Evolutionary conservation across 2,113 vertebrate genomes (phyloP), one percentile per base, ranked within the genome.

Genomic region (Myiagra hebetior): DNA sequence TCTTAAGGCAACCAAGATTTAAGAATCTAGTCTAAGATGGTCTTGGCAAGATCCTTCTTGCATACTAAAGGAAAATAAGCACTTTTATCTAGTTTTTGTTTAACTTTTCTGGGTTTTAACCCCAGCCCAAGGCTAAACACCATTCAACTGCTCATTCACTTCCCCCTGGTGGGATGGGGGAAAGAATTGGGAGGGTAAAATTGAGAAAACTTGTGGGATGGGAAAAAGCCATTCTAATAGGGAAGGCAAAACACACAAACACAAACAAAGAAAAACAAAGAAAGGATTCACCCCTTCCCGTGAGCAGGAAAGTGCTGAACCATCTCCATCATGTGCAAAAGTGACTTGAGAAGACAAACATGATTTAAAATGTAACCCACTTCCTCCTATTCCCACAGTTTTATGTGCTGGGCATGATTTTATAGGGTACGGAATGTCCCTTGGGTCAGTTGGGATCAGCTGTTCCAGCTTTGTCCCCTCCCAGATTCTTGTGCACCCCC

Each of bases 301-400:
- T 2, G 0, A 4, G 17, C 37, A 57, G 42, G 33, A 30, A 37
- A 4, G 18, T 46, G 4, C 27, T 80, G 19, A 64, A 8, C 24
- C 18, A 7, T 21, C 19, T 53, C 11, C n/a, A 49, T 27, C n/a
- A 10, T 1, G 1, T 2, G 0, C 33, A 33, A 26, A 44, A 8
- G 15, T 37, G 35, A 41, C 22, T 59, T 47, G 8, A n/a, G 16
- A 76, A 70, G 30, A 47, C 56, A n/a, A 75, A 75, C 18, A 33
- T 16, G 1, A 55, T n/a, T 87, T 18, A 19, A 59, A 23, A 33
- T 9, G 7, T 31, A 41, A 27, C 12, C 8, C 31, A 18, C 13
- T 87, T 77, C 21, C 10, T 59, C 10, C 17, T n/a, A 10, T 77
- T 77, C 21, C 63, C 31, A 18, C 13, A 41, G 30, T 13, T 39